Evolutionary conservation across 2,113 vertebrate species (phyloP).

Genomic region (Oxyura jamaicensis): DNA sequence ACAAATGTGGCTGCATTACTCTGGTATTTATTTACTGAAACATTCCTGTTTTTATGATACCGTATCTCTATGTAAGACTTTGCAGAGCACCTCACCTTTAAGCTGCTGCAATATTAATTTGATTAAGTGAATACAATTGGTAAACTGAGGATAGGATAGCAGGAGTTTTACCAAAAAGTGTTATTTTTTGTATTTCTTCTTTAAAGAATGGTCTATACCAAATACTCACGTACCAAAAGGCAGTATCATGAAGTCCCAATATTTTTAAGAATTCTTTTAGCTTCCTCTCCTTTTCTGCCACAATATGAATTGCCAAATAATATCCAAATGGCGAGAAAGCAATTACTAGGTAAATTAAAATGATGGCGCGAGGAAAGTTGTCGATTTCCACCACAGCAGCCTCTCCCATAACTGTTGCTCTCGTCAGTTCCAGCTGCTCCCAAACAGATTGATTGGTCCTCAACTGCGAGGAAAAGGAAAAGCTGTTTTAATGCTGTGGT

Average conservation of each 20-base stretch:
- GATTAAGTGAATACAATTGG: background rate
- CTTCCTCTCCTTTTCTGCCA: slow-evolving; percentile 95
- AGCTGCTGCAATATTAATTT: background rate
- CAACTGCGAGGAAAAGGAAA: slow-evolving; percentile 78
- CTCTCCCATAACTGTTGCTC: slow-evolving; percentile 91
- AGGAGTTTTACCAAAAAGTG: background rate
- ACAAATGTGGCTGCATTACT: background rate
- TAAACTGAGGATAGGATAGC: background rate
- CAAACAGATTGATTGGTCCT: slow-evolving; percentile 89
- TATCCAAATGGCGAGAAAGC: slow-evolving; percentile 96
- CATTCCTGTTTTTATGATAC: background rate
- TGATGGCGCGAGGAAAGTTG: slow-evolving; percentile 91
- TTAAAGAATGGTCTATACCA: fast-evolving
- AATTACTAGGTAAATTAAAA: slow-evolving; percentile 95
- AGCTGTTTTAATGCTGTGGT: background rate
- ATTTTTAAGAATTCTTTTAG: slow-evolving; percentile 96
- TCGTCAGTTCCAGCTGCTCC: slow-evolving; percentile 83
- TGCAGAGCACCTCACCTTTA: background rate
- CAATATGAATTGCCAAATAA: slow-evolving; percentile 94
- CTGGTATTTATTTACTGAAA: background rate
- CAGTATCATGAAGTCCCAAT: slow-evolving; percentile 93
- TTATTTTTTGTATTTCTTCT: background rate
- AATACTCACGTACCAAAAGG: slow-evolving; percentile 89
- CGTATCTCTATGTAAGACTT: background rate
- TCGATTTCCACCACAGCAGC: slow-evolving; percentile 89